Conservation (phyloP, 1,140 invertebrate genomes). For the Stegodyphus dumicola region DNA sequence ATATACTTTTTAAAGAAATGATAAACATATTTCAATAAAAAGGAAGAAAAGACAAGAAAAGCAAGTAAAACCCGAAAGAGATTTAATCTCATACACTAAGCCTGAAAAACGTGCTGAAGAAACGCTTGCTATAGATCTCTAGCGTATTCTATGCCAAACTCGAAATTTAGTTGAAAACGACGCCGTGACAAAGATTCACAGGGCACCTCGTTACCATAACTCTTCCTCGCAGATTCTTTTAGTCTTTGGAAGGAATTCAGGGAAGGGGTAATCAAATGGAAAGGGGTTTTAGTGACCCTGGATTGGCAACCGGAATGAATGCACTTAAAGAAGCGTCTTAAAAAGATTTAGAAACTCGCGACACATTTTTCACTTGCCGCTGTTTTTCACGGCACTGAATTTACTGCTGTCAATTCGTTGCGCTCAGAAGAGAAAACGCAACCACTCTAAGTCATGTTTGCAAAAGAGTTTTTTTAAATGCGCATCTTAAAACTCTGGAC, state of each 20-base stretch:
- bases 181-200: slow-evolving; percentile 27
- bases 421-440: not conserved
- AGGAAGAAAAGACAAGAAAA: too few species aligned
- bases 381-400: slow-evolving; percentile 16
- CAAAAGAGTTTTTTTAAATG: too few species aligned
- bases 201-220: slow-evolving; percentile 43
- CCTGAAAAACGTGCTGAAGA: too few species aligned
- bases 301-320: slow-evolving; percentile 49
- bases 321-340: slow-evolving; percentile 38
- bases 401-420: not conserved
- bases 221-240: slow-evolving; percentile 29
- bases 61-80: too few species aligned
- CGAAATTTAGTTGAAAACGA: slow-evolving; percentile 38
- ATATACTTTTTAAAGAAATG: too few species aligned
- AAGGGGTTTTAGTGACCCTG: slow-evolving; percentile 52
- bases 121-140: too few species aligned
- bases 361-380: slow-evolving; percentile 39
- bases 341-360: slow-evolving; percentile 45
- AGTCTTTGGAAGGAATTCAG: slow-evolving; percentile 24
- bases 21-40: too few species aligned
- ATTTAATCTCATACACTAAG: too few species aligned
- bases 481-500: too few species aligned
- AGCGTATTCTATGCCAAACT: not conserved
- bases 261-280: slow-evolving; percentile 46
- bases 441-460: too few species aligned